Evolutionary conservation across 2,888 invertebrate species (phyloP).

Genomic region (Bruchidius siliquastri): DNA sequence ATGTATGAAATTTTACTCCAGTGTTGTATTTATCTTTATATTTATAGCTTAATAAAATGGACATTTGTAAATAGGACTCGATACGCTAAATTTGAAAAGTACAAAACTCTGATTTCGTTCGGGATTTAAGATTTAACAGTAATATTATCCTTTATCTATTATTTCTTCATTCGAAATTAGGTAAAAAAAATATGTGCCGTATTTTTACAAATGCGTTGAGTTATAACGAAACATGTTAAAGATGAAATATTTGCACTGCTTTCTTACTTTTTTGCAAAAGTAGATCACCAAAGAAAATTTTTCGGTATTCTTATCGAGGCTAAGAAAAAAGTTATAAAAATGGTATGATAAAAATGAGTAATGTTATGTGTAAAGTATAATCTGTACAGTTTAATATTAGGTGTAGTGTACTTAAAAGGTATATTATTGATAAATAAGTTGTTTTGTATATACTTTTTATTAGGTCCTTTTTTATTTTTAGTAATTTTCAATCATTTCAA

Average conservation of each 20-base stretch:
- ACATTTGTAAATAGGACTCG: neutral
- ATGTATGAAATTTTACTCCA: neutral
- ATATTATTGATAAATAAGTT: neutral
- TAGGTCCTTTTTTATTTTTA: neutral
- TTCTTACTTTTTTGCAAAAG: neutral
- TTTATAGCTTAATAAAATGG: neutral
- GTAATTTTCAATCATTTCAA: neutral
- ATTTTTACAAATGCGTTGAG: neutral
- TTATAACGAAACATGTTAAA: neutral
- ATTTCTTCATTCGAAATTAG: neutral
- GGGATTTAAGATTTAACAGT: neutral
- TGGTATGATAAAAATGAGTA: too few relatives aligned
- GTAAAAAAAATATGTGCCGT: neutral
- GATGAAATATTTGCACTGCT: neutral
- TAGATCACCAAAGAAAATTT: neutral
- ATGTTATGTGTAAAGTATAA: neutral
- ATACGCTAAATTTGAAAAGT: neutral
- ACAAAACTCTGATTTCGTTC: neutral
- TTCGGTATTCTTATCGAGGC: neutral
- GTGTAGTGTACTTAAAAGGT: neutral
- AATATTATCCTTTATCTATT: neutral
- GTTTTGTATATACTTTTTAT: neutral
- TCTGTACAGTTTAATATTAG: neutral
- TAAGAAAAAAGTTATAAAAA: neutral
- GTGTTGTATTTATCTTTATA: neutral